A percentile compares a stretch with the other conserved stretches of the same genome.
phyloP scores from a whole-genome alignment of 2,113 vertebrate species.

The Noctilio leporinus region DNA sequence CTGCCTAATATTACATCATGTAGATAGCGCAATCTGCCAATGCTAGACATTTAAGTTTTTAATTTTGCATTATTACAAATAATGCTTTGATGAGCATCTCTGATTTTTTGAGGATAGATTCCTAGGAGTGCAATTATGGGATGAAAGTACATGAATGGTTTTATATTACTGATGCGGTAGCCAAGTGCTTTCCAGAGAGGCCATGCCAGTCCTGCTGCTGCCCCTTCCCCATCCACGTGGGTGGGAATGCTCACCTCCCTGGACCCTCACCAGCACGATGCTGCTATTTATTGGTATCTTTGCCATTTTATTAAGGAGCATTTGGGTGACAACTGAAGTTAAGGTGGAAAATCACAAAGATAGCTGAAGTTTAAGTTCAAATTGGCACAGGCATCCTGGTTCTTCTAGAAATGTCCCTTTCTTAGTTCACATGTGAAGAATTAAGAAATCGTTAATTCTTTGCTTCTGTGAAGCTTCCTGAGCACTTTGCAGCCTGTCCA shows the following conservation, averaged over 20 bases:
- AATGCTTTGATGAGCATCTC: background rate
- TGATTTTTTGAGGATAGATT: constrained; percentile 17
- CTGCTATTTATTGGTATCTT: background rate
- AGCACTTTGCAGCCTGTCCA: background rate
- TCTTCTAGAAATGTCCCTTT: background rate
- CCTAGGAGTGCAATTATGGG: background rate
- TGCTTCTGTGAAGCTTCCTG: background rate
- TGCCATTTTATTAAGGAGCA: background rate
- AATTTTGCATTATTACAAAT: constrained; percentile 32
- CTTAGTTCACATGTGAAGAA: background rate
- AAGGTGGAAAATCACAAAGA: background rate
- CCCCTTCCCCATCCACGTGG: background rate
- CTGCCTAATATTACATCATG: background rate
- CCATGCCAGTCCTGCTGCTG: background rate
- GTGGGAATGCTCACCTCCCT: background rate
- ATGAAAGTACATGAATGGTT: background rate
- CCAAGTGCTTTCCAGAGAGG: background rate
- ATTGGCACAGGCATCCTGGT: background rate
- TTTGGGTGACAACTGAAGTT: background rate
- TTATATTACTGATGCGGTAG: background rate
- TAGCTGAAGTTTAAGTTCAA: constrained; percentile 10
- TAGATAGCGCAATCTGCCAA: background rate
- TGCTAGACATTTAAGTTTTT: constrained; percentile 2
- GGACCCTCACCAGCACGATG: too few species aligned
- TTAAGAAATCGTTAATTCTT: background rate